phyloP scores from a whole-genome alignment of 2,888 invertebrate species.

The Ischnus inquisitorius region DNA sequence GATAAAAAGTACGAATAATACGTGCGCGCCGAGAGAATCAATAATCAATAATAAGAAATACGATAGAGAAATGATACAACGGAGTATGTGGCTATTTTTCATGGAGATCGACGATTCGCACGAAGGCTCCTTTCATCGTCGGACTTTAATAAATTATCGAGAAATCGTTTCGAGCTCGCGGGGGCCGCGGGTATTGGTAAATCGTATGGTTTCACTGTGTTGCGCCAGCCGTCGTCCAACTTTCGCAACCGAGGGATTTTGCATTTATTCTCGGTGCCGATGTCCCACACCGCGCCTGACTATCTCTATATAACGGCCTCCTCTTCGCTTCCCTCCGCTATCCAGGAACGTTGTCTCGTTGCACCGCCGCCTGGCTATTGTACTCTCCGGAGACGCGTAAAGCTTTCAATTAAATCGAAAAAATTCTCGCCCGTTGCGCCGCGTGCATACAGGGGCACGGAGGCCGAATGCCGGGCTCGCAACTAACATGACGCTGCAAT shows the following conservation, averaged over 20 bases:
- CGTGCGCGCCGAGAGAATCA: slow-evolving; percentile 1
- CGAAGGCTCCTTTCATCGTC: slow-evolving; percentile 48
- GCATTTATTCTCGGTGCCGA: slow-evolving; percentile 61
- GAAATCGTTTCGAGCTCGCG: slow-evolving; percentile 24
- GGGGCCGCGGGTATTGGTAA: slow-evolving; percentile 44
- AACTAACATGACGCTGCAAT: slow-evolving; percentile 43
- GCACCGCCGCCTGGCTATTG: slow-evolving; percentile 61
- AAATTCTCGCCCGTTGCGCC: slow-evolving; percentile 63
- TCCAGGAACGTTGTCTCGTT: slow-evolving; percentile 29
- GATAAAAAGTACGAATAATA: slow-evolving; percentile 1
- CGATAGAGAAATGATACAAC: slow-evolving; percentile 36
- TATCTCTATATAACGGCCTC: slow-evolving; percentile 21
- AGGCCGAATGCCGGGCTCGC: slow-evolving; percentile 32
- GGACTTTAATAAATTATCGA: slow-evolving; percentile 59
- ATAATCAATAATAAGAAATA: slow-evolving; percentile 35
- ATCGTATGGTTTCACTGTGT: slow-evolving; percentile 34
- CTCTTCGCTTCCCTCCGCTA: slow-evolving; percentile 25
- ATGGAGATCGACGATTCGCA: slow-evolving; percentile 38
- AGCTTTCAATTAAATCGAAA: slow-evolving; percentile 71
- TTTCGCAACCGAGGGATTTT: slow-evolving; percentile 53
- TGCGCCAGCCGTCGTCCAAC: slow-evolving; percentile 56
- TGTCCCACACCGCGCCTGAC: slow-evolving; percentile 55
- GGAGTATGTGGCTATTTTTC: slow-evolving; percentile 32
- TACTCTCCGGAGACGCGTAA: slow-evolving; percentile 60
- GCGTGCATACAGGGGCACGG: slow-evolving; percentile 21